A percentile compares a stretch with the other conserved stretches of the same genome.
Conservation (phyloP, 2,888 invertebrate genomes). For the Acleris literana region DNA sequence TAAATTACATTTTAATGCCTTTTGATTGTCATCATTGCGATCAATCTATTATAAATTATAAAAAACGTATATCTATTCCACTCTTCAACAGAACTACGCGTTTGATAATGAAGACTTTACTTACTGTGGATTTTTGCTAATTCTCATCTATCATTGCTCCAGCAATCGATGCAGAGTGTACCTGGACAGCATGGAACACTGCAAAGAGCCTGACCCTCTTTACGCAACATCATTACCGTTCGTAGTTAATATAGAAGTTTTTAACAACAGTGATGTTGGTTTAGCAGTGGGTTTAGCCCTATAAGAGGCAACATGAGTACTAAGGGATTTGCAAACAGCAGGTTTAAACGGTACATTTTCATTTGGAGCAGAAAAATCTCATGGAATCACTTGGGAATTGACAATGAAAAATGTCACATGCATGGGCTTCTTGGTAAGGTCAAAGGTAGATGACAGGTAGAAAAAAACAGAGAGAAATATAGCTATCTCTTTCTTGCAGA, state of each 20-base stretch:
- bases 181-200: not conserved
- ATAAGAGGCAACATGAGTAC: not conserved
- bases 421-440: too few species aligned
- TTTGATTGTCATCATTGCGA: not conserved
- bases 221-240: conserved; percentile 9
- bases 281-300: not conserved
- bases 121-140: not conserved
- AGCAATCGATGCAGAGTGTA: not conserved
- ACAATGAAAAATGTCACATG: not conserved
- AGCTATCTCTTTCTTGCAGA: too few species aligned
- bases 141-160: not conserved
- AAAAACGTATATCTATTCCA: too few species aligned
- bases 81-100: not conserved
- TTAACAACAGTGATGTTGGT: conserved; percentile 1
- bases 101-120: not conserved
- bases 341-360: not conserved
- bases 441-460: too few species aligned
- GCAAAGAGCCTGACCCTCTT: conserved; percentile 4
- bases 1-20: conserved; percentile 1
- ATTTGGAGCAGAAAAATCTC: not conserved
- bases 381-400: not conserved
- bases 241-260: not conserved
- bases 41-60: too few species aligned
- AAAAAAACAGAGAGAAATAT: too few species aligned
- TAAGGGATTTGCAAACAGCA: not conserved